These are phyloP conservation scores for Chamaetylas fuelleborni DNA, from an alignment of 2,113 vertebrate species.

Conservation along the genomic window DNA sequence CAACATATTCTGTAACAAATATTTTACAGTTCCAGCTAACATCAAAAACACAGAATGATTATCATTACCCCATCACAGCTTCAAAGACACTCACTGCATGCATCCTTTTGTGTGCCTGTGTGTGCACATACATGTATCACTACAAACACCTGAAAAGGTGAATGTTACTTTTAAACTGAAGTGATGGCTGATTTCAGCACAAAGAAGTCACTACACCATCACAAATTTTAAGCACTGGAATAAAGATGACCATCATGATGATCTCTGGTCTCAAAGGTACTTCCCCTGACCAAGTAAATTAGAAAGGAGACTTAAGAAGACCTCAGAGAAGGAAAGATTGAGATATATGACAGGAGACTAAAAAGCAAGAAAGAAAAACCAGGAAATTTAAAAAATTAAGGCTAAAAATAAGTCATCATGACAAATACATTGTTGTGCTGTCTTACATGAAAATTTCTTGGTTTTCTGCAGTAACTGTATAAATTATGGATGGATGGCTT, in stretches of 20 bases:
- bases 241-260: neutral
- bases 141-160: constrained; percentile 47
- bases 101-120: neutral
- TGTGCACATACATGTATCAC: neutral
- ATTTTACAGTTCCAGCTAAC: constrained; percentile 14
- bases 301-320: neutral
- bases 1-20: constrained; percentile 12
- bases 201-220: neutral
- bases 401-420: neutral
- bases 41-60: constrained; percentile 71
- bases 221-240: neutral
- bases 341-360: neutral
- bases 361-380: neutral
- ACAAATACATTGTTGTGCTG: neutral
- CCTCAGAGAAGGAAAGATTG: neutral
- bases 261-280: neutral
- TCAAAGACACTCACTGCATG: constrained; percentile 63
- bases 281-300: neutral
- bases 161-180: neutral
- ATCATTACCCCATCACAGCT: constrained; percentile 69
- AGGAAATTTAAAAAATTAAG: neutral
- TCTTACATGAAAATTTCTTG: neutral
- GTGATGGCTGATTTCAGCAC: neutral
- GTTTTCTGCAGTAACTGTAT: neutral
- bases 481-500: neutral